phyloP scores from a whole-genome alignment of 2,113 vertebrate genomes.

The Bostrychus sinensis region DNA sequence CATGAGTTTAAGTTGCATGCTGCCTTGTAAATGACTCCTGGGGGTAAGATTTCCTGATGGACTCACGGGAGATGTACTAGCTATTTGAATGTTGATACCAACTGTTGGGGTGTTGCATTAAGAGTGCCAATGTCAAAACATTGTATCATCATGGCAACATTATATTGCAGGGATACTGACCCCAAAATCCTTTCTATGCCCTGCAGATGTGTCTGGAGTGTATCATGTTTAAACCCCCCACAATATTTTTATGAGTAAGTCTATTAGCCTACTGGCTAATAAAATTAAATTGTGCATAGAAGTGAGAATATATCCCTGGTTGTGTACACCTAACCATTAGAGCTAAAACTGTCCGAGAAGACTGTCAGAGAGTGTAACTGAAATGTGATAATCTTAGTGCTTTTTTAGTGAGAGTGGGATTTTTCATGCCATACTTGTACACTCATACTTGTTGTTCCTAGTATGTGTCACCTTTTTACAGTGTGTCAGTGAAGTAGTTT shows the following conservation, averaged over 20 bases:
- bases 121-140: background rate
- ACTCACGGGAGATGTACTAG: background rate
- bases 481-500: background rate
- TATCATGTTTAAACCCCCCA: background rate
- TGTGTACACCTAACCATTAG: too few relatives aligned
- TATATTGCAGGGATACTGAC: background rate
- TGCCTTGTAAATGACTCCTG: background rate
- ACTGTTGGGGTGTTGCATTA: background rate
- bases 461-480: background rate
- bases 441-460: background rate
- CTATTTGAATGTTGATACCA: slow-evolving; percentile 1
- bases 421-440: background rate
- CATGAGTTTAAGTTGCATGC: background rate
- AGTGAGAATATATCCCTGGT: background rate
- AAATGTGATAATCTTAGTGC: too few relatives aligned
- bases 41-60: background rate
- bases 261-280: too few relatives aligned
- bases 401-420: background rate
- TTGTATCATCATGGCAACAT: background rate
- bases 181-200: background rate
- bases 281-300: too few relatives aligned
- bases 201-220: background rate
- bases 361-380: too few relatives aligned
- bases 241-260: background rate
- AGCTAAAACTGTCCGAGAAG: too few relatives aligned